phyloP scores from a whole-genome alignment of 2,888 invertebrate genomes.

The Podotricha telesiphe region DNA sequence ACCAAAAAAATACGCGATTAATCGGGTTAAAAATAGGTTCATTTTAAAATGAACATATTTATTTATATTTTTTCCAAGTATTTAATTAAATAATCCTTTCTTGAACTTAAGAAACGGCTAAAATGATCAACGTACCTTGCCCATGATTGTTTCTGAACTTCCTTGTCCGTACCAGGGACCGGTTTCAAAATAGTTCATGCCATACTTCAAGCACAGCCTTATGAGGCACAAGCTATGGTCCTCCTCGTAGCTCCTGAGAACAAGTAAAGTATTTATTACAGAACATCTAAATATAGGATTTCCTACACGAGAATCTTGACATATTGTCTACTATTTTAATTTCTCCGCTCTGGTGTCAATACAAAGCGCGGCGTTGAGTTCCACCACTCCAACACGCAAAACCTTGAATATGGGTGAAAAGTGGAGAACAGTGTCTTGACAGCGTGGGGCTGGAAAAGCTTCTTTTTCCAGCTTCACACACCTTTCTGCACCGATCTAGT shows the following conservation, averaged over 20 bases:
- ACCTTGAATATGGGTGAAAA: background rate
- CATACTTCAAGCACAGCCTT: conserved; percentile 87
- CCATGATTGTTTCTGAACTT: conserved; percentile 90
- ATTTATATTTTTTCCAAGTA: background rate
- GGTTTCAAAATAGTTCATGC: conserved; percentile 96
- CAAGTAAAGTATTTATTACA: background rate
- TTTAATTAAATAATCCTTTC: background rate
- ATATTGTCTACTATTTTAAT: too few relatives aligned
- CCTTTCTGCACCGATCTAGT: too few relatives aligned
- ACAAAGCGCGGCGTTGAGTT: too few relatives aligned
- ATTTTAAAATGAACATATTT: too few relatives aligned
- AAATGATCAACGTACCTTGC: conserved; percentile 83
- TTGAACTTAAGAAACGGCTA: background rate
- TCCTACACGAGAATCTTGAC: too few relatives aligned
- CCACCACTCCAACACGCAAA: background rate
- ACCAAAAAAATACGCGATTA: too few relatives aligned
- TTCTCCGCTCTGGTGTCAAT: too few relatives aligned
- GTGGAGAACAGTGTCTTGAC: too few relatives aligned
- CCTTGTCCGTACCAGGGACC: conserved; percentile 97
- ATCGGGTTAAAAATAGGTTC: too few relatives aligned
- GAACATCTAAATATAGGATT: too few relatives aligned
- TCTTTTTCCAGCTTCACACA: too few relatives aligned
- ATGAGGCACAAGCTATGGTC: conserved; percentile 88
- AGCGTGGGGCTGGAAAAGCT: too few relatives aligned
- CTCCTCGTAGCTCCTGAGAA: conserved; percentile 84